Base-by-base conservation (phyloP, 2,113 vertebrate genomes). In the Anarrhichthys ocellatus region DNA sequence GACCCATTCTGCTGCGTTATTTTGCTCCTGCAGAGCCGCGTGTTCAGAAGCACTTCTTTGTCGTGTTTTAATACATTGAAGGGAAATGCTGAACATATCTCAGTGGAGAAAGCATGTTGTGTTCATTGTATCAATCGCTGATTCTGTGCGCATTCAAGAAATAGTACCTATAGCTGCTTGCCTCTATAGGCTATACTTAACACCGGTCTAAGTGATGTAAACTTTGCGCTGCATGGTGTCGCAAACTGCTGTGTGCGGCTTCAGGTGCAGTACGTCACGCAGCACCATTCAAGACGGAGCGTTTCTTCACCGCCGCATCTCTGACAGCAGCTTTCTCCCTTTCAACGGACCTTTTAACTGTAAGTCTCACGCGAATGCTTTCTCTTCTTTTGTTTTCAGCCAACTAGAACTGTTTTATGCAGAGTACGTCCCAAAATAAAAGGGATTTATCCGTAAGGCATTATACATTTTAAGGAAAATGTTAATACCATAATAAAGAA, bases 291-390 rank as follows among this genome's bases (percentile, higher is more conserved):
- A 32, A 32, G 66, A 66, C 46, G n/a, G 18, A 66, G 58, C 71
- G 1, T 46, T 20, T 62, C 32, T 9, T 58, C 54, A 24, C 11
- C 56, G 11, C 18, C 40, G 64, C 80, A 6, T 48, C 62, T 50
- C 11, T 1, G 67, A 32, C n/a, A 18, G 56, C 58, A 38, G 42
- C 68, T 42, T 1, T 44, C 67, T 32, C 24, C 61, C 15, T 0
- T 1, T 6, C 0, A 2, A 62, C 4, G 9, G 15, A 52, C 44
- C 13, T 0, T 9, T 29, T 2, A 36, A 46, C n/a, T 48, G 84
- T 82, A 64, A 86, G 84, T 86, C 9, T 22, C 27, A 3, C 17
- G 20, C 46, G n/a, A 2, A 0, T 15, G 13, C 29, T 56, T 46
- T 29, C 0, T 38, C 11, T 46, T 22, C 0, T 72, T 58, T 9